Percentiles rank a stretch among this genome's conserved stretches.
Conservation (phyloP, 2,888 invertebrate genomes). For the Yponomeuta sedellus region DNA sequence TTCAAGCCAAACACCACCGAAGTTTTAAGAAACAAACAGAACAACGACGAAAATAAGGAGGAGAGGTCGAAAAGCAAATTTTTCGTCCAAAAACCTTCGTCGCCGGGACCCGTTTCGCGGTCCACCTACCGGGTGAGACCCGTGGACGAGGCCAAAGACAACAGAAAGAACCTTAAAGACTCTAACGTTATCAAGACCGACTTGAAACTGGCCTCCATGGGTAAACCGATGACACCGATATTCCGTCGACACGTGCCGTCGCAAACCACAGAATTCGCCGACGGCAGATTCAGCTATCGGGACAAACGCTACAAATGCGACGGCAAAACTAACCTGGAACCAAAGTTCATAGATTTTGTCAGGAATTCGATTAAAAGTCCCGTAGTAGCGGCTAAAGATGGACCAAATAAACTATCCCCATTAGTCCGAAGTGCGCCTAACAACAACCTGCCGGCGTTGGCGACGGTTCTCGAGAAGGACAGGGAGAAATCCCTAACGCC, state of each 20-base stretch:
- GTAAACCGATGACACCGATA: constrained; percentile 69
- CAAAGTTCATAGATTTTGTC: constrained; percentile 41
- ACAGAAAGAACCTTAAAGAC: constrained; percentile 26
- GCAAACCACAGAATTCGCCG: constrained; percentile 50
- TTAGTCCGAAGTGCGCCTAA: constrained; percentile 33
- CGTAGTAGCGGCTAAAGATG: constrained; percentile 26
- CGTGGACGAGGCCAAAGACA: constrained; percentile 23
- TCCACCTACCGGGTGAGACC: constrained; percentile 52
- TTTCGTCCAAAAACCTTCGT: constrained; percentile 55
- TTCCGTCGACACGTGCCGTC: constrained; percentile 49
- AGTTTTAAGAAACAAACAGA: constrained; percentile 35
- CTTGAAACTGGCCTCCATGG: constrained; percentile 56
- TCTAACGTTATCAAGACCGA: constrained; percentile 53
- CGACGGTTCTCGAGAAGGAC: constrained; percentile 38
- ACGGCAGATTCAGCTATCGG: constrained; percentile 59
- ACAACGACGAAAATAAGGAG: constrained; percentile 2
- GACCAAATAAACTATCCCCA: constrained; percentile 27
- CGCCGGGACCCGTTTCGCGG: constrained; percentile 40
- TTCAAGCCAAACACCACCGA: constrained; percentile 56
- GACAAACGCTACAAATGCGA: constrained; percentile 43
- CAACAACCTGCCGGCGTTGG: constrained; percentile 30
- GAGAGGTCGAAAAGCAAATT: constrained; percentile 52
- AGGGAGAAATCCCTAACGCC: constrained; percentile 18
- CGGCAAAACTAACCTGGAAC: constrained; percentile 28
- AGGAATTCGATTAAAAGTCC: constrained; percentile 49